Percentiles rank a stretch among this genome's conserved stretches.
phyloP scores from a whole-genome alignment of 2,113 vertebrate species.

The Ramphastos sulfuratus region DNA sequence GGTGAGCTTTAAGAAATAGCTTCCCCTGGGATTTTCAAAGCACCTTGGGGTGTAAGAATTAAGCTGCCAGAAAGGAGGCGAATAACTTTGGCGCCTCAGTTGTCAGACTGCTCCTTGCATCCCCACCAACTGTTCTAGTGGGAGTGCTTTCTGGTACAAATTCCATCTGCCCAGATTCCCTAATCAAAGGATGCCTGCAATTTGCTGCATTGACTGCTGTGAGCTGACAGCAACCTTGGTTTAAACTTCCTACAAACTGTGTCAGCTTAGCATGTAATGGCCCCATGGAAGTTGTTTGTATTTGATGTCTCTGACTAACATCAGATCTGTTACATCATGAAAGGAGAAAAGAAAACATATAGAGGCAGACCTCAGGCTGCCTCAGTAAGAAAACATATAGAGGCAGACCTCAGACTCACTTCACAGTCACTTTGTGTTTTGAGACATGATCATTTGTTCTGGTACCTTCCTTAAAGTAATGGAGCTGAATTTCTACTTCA shows the following conservation, averaged over 20 bases:
- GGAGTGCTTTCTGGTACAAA: neutral
- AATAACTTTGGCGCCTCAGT: neutral
- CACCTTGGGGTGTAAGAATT: neutral
- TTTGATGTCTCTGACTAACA: neutral
- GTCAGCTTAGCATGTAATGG: neutral
- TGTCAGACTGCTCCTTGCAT: neutral
- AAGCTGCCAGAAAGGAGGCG: neutral
- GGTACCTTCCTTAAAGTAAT: neutral
- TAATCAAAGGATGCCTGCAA: neutral
- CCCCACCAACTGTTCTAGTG: neutral
- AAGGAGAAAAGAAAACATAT: neutral
- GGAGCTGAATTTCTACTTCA: neutral
- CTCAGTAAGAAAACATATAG: neutral
- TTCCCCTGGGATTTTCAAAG: neutral
- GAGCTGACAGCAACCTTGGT: neutral
- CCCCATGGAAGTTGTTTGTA: neutral
- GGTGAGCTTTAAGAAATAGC: neutral
- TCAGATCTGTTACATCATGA: neutral
- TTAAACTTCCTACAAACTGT: neutral
- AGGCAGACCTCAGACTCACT: neutral
- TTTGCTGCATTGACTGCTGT: neutral
- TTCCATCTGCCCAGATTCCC: accelerated
- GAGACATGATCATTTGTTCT: neutral
- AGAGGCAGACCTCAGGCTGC: neutral
- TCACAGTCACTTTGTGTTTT: neutral